A percentile compares a stretch with the other conserved stretches of the same genome.
These are phyloP conservation scores for Alloscopus bannaensis DNA, from an alignment of 2,888 invertebrate species.

Conservation along the genomic window DNA sequence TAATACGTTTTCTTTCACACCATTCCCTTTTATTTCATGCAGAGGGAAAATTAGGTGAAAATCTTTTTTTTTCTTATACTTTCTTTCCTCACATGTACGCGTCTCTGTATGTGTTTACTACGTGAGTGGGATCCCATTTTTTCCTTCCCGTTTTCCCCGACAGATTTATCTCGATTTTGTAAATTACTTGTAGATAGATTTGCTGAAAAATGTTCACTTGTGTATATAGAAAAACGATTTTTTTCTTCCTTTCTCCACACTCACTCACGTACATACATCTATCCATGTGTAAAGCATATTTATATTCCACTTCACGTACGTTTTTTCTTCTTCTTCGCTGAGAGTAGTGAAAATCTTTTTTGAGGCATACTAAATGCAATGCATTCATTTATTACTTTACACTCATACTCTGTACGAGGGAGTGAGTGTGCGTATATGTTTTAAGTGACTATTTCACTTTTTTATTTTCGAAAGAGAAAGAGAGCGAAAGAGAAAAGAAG, in stretches of 20 bases:
- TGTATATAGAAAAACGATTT: slow-evolving; percentile 40
- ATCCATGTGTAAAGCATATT: too few relatives aligned
- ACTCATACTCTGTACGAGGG: background rate
- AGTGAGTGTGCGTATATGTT: background rate
- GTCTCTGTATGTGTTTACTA: too few relatives aligned
- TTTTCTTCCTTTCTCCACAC: slow-evolving; percentile 8
- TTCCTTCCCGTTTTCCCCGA: slow-evolving; percentile 12
- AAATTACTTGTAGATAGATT: slow-evolving; percentile 55
- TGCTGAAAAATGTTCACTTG: slow-evolving; percentile 44
- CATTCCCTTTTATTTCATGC: slow-evolving; percentile 42
- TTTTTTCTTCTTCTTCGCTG: too few relatives aligned
- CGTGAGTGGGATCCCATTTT: background rate
- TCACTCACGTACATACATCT: too few relatives aligned
- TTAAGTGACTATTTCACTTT: background rate
- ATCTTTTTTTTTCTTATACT: slow-evolving; percentile 39
- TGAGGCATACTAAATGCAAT: background rate
- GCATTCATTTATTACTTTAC: too few relatives aligned
- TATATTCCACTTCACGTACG: too few relatives aligned
- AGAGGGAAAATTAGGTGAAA: slow-evolving; percentile 58
- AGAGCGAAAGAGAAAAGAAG: background rate
- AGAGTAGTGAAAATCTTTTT: too few relatives aligned
- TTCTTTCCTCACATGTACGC: too few relatives aligned
- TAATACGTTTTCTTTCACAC: slow-evolving; percentile 16
- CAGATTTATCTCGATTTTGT: slow-evolving; percentile 56
- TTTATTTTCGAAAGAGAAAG: background rate